Evolutionary conservation across 2,113 vertebrate genomes (phyloP).

Genomic region (Xerus inauris): DNA sequence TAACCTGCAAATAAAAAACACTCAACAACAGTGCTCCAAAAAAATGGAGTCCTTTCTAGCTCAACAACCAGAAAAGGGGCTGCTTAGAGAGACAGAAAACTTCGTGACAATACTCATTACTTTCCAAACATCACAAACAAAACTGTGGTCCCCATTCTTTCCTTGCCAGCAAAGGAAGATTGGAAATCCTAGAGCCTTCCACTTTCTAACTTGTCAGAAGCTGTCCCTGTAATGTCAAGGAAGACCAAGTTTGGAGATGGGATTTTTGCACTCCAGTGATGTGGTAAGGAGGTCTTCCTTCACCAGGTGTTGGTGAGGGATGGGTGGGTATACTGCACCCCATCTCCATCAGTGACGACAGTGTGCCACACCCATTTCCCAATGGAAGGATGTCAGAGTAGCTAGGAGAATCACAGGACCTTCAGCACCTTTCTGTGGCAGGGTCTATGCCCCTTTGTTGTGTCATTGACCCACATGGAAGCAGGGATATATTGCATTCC

Average conservation of each 20-base stretch:
- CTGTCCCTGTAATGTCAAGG: background rate
- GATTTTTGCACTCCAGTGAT: background rate
- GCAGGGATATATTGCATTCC: background rate
- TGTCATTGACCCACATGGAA: background rate
- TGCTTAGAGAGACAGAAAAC: background rate
- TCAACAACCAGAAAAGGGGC: background rate
- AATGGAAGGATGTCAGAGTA: too few species aligned
- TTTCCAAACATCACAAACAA: background rate
- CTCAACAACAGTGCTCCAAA: background rate
- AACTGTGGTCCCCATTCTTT: too few species aligned
- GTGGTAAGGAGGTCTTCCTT: too few species aligned
- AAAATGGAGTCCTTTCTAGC: background rate
- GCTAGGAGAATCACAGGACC: background rate
- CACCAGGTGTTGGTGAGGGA: background rate
- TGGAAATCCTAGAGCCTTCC: background rate
- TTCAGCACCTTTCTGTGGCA: too few species aligned
- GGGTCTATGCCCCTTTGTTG: accelerated
- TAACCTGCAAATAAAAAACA: background rate
- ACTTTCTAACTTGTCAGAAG: background rate
- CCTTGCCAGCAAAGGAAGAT: background rate
- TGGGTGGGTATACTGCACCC: accelerated
- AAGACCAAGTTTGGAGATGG: accelerated
- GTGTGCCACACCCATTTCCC: accelerated
- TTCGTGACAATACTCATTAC: background rate
- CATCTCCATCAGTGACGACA: background rate